Percentiles rank a stretch among this genome's conserved stretches.
Evolutionary conservation across 2,888 invertebrate genomes (phyloP).

Genomic region (Zhuqinia jingwanae): DNA sequence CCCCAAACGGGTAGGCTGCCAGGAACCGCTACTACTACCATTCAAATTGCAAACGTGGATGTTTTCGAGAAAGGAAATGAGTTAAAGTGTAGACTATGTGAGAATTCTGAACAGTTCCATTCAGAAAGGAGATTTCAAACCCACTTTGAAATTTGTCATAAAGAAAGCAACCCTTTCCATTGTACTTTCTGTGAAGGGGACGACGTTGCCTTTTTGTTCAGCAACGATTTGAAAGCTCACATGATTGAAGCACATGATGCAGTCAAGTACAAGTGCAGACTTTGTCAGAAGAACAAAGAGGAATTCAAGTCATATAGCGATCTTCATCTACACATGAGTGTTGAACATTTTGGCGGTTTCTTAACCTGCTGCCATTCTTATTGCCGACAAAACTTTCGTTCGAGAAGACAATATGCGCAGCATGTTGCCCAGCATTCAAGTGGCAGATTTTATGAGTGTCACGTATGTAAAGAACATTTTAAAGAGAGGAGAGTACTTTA

Average conservation of each 20-base stretch:
- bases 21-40: background rate
- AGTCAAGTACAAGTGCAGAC: slow-evolving; percentile 15
- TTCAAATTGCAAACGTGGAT: background rate
- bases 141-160: background rate
- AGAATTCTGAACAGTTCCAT: background rate
- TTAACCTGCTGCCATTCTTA: background rate
- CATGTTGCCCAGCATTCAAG: background rate
- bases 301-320: background rate
- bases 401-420: background rate
- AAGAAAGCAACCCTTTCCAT: background rate
- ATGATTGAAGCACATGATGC: slow-evolving; percentile 20
- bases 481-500: background rate
- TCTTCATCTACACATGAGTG: background rate
- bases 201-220: background rate
- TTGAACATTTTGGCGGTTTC: slow-evolving; percentile 8
- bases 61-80: slow-evolving; percentile 7
- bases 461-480: background rate
- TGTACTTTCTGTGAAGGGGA: slow-evolving; percentile 12
- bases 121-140: background rate
- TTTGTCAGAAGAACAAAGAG: background rate
- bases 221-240: background rate
- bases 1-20: slow-evolving; percentile 4
- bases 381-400: background rate
- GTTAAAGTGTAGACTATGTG: slow-evolving; percentile 18
- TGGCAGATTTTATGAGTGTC: background rate